These are phyloP conservation scores for Tenebrosternarchus preto DNA, from an alignment of 2,113 vertebrate species.

Conservation along the genomic window DNA sequence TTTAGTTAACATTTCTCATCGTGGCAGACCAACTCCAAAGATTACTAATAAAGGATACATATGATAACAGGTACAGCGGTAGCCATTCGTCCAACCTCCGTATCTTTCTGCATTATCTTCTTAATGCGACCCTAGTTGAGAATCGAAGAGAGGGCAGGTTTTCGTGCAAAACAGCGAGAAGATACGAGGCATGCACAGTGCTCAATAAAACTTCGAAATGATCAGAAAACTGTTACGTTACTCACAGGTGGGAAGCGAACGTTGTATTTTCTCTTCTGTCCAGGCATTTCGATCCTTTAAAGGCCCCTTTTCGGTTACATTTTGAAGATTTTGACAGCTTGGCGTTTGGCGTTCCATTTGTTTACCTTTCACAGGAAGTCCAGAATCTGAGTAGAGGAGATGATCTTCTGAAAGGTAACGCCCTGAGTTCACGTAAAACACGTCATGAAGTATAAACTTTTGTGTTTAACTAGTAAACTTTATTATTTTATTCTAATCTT, in stretches of 20 bases:
- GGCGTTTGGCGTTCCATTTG: constrained; percentile 66
- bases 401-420: constrained; percentile 13
- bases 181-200: neutral
- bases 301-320: constrained; percentile 49
- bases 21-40: neutral
- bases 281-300: constrained; percentile 64
- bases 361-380: constrained; percentile 68
- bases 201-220: neutral
- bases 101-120: constrained; percentile 79
- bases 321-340: constrained; percentile 47
- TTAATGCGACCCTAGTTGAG: constrained; percentile 70
- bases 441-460: constrained; percentile 9
- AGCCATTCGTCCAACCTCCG: constrained; percentile 74
- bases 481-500: no score
- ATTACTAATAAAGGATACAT: constrained; percentile 68
- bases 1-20: neutral
- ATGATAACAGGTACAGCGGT: constrained; percentile 75
- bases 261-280: constrained; percentile 70
- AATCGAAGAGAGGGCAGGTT: constrained; percentile 5
- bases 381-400: constrained; percentile 14
- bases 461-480: neutral
- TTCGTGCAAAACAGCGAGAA: no score
- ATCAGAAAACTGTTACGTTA: constrained; percentile 14
- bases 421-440: constrained; percentile 23
- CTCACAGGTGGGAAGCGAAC: constrained; percentile 76